Conservation (phyloP, 1,140 invertebrate genomes). For the Danaus plexippus region DNA sequence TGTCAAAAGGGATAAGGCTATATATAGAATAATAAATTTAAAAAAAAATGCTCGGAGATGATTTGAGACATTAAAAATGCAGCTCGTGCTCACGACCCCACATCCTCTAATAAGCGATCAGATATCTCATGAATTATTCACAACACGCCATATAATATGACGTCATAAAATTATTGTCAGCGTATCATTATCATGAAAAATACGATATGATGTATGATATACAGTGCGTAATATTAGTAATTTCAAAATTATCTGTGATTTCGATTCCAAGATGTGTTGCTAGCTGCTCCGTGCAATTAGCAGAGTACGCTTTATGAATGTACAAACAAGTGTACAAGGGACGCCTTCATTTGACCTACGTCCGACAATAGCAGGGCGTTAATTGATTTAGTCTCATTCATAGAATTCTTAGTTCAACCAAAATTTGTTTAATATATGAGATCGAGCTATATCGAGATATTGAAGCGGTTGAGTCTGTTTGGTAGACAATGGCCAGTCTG, state of each 20-base stretch:
- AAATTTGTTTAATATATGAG: conserved; percentile 25
- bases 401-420: conserved; percentile 37
- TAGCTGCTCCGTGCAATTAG: too few species aligned
- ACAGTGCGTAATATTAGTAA: too few species aligned
- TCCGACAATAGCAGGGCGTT: conserved; percentile 46
- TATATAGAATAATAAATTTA: too few species aligned
- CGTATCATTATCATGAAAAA: too few species aligned
- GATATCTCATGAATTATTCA: conserved; percentile 63
- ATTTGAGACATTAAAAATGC: conserved; percentile 59
- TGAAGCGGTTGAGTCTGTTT: too few species aligned
- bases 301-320: conserved; percentile 25
- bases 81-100: conserved; percentile 55
- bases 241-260: too few species aligned
- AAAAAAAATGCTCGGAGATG: conserved; percentile 9
- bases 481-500: not conserved
- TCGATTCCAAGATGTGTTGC: too few species aligned
- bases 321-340: conserved; percentile 62
- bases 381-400: conserved; percentile 46
- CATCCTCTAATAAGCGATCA: conserved; percentile 56
- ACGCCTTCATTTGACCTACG: conserved; percentile 45
- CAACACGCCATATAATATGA: conserved; percentile 25
- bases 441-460: too few species aligned
- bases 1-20: too few species aligned
- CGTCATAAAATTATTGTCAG: too few species aligned
- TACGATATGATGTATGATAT: too few species aligned